Conservation (phyloP, 2,113 vertebrate species). For the Pomatostomus ruficeps region DNA sequence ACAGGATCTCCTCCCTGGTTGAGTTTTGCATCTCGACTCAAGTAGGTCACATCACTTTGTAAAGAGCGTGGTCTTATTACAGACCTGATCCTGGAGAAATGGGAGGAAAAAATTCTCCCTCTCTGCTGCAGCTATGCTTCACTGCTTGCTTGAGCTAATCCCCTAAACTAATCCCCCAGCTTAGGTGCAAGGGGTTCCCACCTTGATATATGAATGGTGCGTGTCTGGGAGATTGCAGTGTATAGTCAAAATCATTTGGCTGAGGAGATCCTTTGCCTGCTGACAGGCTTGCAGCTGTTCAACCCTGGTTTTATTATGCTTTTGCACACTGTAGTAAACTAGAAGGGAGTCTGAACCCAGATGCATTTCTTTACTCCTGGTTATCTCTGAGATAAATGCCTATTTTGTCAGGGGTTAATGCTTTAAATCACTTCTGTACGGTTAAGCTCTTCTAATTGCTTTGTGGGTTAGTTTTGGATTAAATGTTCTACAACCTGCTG, state of each 20-base stretch:
- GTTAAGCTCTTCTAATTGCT: neutral
- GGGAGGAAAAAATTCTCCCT: neutral
- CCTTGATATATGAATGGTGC: neutral
- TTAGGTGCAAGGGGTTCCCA: neutral
- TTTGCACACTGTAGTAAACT: neutral
- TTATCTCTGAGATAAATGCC: neutral
- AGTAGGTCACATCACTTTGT: neutral
- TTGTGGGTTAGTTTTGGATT: neutral
- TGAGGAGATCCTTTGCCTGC: neutral
- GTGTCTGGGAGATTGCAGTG: neutral
- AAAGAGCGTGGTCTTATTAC: neutral
- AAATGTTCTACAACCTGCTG: neutral
- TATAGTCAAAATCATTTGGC: neutral
- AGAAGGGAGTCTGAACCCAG: neutral
- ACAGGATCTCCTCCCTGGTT: neutral
- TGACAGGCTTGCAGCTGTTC: neutral
- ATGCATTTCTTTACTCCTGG: neutral
- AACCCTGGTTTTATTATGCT: neutral
- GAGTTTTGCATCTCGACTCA: accelerated
- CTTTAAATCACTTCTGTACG: neutral
- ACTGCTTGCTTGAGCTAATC: neutral
- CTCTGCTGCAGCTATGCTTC: neutral
- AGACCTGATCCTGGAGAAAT: neutral
- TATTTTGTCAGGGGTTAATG: neutral
- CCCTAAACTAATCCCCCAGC: too few relatives aligned